Evolutionary conservation across 1,140 invertebrate genomes (phyloP), one percentile per base, ranked within the genome.

Genomic region (Stegodyphus dumicola): DNA sequence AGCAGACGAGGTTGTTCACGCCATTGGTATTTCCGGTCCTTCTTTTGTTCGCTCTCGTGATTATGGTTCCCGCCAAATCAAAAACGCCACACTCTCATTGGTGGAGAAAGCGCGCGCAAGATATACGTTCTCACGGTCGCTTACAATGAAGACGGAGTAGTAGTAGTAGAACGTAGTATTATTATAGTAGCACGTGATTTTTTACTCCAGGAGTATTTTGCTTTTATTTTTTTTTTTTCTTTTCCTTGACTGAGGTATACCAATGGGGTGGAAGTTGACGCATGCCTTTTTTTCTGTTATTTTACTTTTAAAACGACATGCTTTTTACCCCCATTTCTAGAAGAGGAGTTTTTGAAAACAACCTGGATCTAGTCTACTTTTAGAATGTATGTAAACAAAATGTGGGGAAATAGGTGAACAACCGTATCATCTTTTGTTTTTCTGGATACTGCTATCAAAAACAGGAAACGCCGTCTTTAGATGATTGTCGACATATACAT

Each of bases 1-100:
- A 13, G 69, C 69, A 71, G 69, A 33, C 69, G 33, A 71, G 69
- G 69, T 71, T 71, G 69, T 71, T 71, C 69, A 71, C 69, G 69
- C 48, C 69, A 49, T 71, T 51, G 69, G 69, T 48, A 71, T 71
- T 71, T 71, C 69, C 69, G 69, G 69, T 71, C 69, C 69, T 71
- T 51, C 69, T 71, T 71, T 71, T 71, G 69, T 71, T 71, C 56
- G 56, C 56, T 60, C 56, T 15, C 56, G 56, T 60, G 56, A 60
- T 60, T 60, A 60, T 48, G 13, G 69, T 10, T 71, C 69, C 69
- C 69, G 69, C 69, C 69, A 71, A 71, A 71, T 71, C 13, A 33
- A 9, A 10, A 71, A 49, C 48, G 69, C 17, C 2, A 7, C 18
- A 9, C 9, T 51, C 18, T 15, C 18, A 71, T 71, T 71, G 69